Base-by-base conservation (phyloP, 1,140 invertebrate species). In the Diorhabda carinulata region DNA sequence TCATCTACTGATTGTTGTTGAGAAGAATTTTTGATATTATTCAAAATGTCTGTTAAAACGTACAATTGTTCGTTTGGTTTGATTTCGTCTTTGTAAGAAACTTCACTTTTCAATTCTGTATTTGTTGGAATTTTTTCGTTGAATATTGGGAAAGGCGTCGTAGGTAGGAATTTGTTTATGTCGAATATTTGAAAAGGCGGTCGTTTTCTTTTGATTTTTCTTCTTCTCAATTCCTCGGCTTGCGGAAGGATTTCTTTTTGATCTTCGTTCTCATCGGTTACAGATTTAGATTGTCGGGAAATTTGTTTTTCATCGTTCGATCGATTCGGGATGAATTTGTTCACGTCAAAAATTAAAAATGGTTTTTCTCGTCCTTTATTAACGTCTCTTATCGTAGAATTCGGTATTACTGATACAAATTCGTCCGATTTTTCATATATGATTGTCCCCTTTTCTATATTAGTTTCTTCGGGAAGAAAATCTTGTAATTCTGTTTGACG, bases 61-160 rank as follows among this genome's bases (percentile, higher is more conserved):
- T 77, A 78, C 5, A 80, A 63, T 69, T 81, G 80, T 70, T 81
- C 80, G 57, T 69, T 76, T 6, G 79, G 78, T 70, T 80, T 79
- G 6, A 80, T 81, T 52, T 81, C 77, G 9, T 79, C 73, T 70
- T 81, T 81, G 61, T 81, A 81, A 59, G 76, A 77, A 3, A 80
- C 79, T 70, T 81, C 78, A 67, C 78, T 81, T 8, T 73, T 73
- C 8, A 76, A 60, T 7, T 72, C 68, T 47, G 75, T 74, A 44
- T 58, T 75, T 5, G 72, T 43, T 40, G 62, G 42, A 2, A 72
- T 44, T 5, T n/a, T 42, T n/a, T 67, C 57, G 9, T 70, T 68
- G 56, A 75, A 66, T 43, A 73, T 6, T n/a, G 66, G 44, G 63
- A 66, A 74, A 8, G 73, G 63, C n/a, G 71, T 73, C 0, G 72